A percentile compares a stretch with the other conserved stretches of the same genome.
Evolutionary conservation across 2,797 vertebrate genomes (phyloP).

Genomic region (Siniperca undulata): DNA sequence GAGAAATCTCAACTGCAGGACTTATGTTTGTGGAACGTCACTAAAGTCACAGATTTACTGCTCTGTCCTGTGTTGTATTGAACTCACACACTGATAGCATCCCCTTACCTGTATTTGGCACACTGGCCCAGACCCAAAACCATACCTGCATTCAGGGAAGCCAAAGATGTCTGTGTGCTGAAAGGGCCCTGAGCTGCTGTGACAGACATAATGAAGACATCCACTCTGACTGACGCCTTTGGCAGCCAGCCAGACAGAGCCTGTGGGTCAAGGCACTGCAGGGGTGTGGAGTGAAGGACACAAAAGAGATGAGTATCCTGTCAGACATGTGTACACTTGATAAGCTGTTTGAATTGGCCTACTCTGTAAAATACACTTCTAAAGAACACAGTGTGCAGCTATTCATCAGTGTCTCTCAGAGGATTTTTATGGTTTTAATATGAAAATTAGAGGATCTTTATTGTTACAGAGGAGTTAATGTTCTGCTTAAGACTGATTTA

Average conservation of each 20-base stretch:
- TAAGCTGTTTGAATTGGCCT: conserved; percentile 50
- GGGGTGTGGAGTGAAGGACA: conserved; percentile 67
- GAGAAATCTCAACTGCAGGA: conserved; percentile 11
- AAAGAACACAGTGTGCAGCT: conserved; percentile 18
- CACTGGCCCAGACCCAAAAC: conserved; percentile 48
- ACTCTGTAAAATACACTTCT: conserved; percentile 35
- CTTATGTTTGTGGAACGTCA: conserved; percentile 7
- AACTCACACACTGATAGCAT: conserved; percentile 58
- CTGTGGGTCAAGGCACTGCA: conserved; percentile 48
- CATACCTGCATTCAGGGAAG: conserved; percentile 66
- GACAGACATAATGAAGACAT: conserved; percentile 75
- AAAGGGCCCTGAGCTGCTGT: conserved; percentile 60
- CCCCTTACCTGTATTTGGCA: conserved; percentile 19
- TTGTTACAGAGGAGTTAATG: conserved; percentile 20
- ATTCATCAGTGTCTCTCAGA: conserved; percentile 22
- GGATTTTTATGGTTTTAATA: conserved; percentile 35
- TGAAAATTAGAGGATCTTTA: conserved; percentile 17
- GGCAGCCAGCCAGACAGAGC: conserved; percentile 64
- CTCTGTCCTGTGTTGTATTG: conserved; percentile 58
- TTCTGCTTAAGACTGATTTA: background rate
- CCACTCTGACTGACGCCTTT: conserved; percentile 58
- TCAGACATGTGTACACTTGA: conserved; percentile 63
- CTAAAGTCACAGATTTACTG: conserved; percentile 35
- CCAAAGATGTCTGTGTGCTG: conserved; percentile 50
- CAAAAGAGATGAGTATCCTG: conserved; percentile 56